A percentile compares a stretch with the other conserved stretches of the same genome.
These are phyloP conservation scores for Gephyroberyx darwinii DNA, from an alignment of 2,797 vertebrate genomes.

Conservation along the genomic window DNA sequence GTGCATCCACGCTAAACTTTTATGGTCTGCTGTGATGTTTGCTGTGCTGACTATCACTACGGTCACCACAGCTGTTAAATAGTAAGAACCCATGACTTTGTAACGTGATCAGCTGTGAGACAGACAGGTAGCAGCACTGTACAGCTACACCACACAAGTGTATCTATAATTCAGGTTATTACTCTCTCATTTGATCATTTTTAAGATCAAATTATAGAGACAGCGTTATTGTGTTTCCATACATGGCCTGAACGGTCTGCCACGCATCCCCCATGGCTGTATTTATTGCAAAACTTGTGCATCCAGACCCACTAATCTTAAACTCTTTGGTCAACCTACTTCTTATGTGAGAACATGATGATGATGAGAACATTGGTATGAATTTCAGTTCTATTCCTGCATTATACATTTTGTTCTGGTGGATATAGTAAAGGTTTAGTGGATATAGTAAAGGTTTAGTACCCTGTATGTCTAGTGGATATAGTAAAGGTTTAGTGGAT, in stretches of 20 bases:
- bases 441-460: too few species aligned
- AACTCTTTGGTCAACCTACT: background rate
- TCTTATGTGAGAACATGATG: too few species aligned
- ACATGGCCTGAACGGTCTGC: conserved; percentile 1
- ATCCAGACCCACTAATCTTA: background rate
- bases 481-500: too few species aligned
- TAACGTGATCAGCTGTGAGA: background rate
- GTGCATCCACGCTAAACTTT: background rate
- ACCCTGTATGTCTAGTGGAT: too few species aligned
- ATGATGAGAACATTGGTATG: too few species aligned
- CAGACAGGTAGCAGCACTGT: background rate
- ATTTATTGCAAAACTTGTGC: background rate
- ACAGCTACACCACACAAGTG: conserved; percentile 8
- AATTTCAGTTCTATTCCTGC: too few species aligned
- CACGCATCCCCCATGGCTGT: background rate
- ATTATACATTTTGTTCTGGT: too few species aligned
- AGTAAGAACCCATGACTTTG: background rate
- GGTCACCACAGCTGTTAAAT: background rate
- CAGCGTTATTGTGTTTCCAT: background rate
- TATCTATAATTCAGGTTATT: conserved; percentile 4
- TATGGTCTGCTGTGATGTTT: background rate
- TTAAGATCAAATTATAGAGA: conserved; percentile 6
- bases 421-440: background rate
- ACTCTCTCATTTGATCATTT: background rate
- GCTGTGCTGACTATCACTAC: background rate